phyloP scores from a whole-genome alignment of 2,888 invertebrate species.

The Dendrolimus pini region DNA sequence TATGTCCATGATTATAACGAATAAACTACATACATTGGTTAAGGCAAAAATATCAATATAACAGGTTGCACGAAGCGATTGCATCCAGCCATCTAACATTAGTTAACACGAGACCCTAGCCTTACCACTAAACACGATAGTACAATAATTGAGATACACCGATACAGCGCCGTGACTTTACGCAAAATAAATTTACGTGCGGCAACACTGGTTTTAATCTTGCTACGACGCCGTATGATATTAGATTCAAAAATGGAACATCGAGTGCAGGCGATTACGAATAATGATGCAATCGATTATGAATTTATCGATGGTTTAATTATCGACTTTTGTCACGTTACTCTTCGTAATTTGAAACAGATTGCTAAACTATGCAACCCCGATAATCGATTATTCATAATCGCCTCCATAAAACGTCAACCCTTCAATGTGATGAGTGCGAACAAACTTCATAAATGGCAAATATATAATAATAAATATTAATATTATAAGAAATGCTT shows the following conservation, averaged over 20 bases:
- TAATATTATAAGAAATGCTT: background rate
- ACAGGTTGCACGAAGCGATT: slow-evolving; percentile 57
- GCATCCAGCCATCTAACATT: slow-evolving; percentile 65
- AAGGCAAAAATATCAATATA: slow-evolving; percentile 39
- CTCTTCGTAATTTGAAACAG: too few species aligned
- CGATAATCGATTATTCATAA: slow-evolving; percentile 1
- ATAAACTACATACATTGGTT: slow-evolving; percentile 25
- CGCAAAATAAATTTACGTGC: background rate
- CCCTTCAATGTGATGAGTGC: slow-evolving; percentile 14
- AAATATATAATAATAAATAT: slow-evolving; percentile 14
- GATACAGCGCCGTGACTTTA: slow-evolving; percentile 9
- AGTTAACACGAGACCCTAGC: slow-evolving; percentile 70
- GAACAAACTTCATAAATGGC: slow-evolving; percentile 18
- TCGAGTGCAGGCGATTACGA: slow-evolving; percentile 4
- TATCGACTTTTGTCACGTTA: too few species aligned
- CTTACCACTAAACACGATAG: slow-evolving; percentile 58
- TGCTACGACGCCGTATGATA: background rate
- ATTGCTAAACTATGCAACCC: too few species aligned
- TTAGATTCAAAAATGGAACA: slow-evolving; percentile 7
- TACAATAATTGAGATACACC: slow-evolving; percentile 31
- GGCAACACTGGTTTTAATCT: background rate
- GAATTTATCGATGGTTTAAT: background rate
- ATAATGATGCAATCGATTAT: background rate
- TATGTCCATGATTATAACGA: background rate
- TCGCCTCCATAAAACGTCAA: slow-evolving; percentile 6